A percentile compares a stretch with the other conserved stretches of the same genome.
Conservation (phyloP, 2,888 invertebrate species). For the Platycheirus albimanus region DNA sequence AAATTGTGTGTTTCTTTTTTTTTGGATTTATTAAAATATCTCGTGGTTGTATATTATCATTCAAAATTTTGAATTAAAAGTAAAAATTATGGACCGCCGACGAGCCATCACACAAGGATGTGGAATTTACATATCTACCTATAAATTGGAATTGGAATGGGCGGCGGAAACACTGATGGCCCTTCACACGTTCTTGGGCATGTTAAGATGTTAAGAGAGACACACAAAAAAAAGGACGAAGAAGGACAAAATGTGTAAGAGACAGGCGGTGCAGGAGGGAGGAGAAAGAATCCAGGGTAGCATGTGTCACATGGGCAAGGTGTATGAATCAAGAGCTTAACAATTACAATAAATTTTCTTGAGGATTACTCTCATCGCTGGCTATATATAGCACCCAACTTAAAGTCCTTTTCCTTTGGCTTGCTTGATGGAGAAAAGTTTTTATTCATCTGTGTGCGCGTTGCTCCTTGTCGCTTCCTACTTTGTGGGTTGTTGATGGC, state of each 20-base stretch:
- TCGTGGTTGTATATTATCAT: constrained; percentile 7
- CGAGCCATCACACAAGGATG: too few species aligned
- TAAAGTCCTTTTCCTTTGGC: constrained; percentile 38
- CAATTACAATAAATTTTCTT: constrained; percentile 69
- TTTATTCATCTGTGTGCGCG: constrained; percentile 11
- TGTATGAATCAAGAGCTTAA: constrained; percentile 68
- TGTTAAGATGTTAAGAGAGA: constrained; percentile 15
- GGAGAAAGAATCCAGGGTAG: constrained; percentile 3
- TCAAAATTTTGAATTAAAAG: too few species aligned
- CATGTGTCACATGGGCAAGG: constrained; percentile 64
- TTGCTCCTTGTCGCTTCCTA: constrained; percentile 12
- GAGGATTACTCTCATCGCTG: constrained; percentile 60
- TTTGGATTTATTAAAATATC: not conserved
- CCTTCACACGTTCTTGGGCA: constrained; percentile 1
- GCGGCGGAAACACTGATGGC: constrained; percentile 33
- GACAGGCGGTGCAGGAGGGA: not conserved
- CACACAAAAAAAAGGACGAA: constrained; percentile 5
- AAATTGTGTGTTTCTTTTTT: not conserved
- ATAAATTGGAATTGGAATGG: not conserved
- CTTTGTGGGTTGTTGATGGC: constrained; percentile 30
- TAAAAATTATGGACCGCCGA: not conserved
- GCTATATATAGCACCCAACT: constrained; percentile 51
- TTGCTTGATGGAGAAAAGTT: constrained; percentile 23
- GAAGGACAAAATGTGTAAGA: constrained; percentile 42
- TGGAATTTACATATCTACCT: constrained; percentile 14